Conservation (phyloP, 2,797 vertebrate genomes). For the Notolepis coatsorum region DNA sequence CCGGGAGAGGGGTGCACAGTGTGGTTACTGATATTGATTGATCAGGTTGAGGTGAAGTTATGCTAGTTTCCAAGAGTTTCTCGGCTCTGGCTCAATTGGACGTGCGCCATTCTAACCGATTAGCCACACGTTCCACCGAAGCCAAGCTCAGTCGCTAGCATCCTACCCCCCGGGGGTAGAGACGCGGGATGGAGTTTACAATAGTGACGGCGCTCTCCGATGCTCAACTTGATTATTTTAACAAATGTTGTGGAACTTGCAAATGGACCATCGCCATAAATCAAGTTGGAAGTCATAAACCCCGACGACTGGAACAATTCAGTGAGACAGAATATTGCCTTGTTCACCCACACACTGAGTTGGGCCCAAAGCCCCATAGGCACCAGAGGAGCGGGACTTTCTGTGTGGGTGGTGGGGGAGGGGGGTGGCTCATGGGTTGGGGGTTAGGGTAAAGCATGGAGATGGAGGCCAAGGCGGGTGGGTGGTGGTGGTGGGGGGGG, state of each 20-base stretch:
- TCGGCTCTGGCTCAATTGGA: conserved; percentile 28
- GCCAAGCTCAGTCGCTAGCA: conserved; percentile 15
- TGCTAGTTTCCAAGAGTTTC: conserved; percentile 21
- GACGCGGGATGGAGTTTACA: conserved; percentile 21
- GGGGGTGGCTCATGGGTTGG: conserved; percentile 10
- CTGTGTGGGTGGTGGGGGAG: background rate
- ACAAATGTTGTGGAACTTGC: conserved; percentile 41
- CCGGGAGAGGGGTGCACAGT: conserved; percentile 22
- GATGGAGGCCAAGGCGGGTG: conserved; percentile 8
- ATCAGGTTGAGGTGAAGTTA: conserved; percentile 37
- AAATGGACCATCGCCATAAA: conserved; percentile 19
- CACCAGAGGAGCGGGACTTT: conserved; percentile 31
- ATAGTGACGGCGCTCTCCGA: conserved; percentile 40
- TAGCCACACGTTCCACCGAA: conserved; percentile 46
- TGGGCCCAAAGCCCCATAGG: conserved; percentile 21
- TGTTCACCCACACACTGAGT: conserved; percentile 26
- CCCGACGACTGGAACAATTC: conserved; percentile 35
- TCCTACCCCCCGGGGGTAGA: conserved; percentile 22
- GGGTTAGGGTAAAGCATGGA: conserved; percentile 24
- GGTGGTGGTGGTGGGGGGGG: conserved; percentile 10
- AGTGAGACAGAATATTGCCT: conserved; percentile 47
- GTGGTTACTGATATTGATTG: conserved; percentile 43
- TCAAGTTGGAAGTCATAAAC: conserved; percentile 37
- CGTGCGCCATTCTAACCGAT: conserved; percentile 30
- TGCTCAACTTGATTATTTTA: conserved; percentile 46